Conservation (phyloP, 2,888 invertebrate species). For the Tiliacea aurago region DNA sequence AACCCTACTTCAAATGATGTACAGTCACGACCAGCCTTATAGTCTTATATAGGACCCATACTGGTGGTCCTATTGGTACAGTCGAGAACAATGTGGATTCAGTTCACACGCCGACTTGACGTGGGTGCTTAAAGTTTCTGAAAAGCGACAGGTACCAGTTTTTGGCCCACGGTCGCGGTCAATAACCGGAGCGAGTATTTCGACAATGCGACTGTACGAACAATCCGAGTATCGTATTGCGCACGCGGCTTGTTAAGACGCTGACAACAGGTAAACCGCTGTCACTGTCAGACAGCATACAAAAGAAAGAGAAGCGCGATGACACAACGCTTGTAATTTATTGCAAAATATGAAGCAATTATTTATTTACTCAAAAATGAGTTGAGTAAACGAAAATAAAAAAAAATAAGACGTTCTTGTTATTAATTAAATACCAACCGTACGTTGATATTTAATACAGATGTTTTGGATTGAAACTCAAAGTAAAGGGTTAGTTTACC, state of each 20-base stretch:
- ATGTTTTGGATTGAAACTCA: no score
- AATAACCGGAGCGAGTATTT: conserved; percentile 87
- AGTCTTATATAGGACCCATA: background rate
- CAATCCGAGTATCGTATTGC: conserved; percentile 57
- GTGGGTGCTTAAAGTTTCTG: conserved; percentile 66
- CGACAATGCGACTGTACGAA: conserved; percentile 73
- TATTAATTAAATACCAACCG: no score
- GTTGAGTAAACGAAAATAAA: no score
- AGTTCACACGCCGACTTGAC: conserved; percentile 57
- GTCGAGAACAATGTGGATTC: conserved; percentile 53
- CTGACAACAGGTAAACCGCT: no score
- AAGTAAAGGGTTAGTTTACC: no score
- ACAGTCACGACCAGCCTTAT: conserved; percentile 20
- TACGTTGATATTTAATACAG: no score
- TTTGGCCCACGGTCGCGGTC: conserved; percentile 76
- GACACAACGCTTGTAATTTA: no score
- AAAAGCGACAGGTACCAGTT: conserved; percentile 76
- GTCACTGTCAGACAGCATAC: no score
- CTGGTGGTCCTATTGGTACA: conserved; percentile 14
- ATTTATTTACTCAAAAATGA: no score
- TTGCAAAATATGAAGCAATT: no score
- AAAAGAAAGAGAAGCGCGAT: no score
- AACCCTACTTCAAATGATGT: conserved; percentile 11
- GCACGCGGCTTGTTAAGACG: conserved; percentile 62
- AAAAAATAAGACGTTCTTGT: no score